Evolutionary conservation across 2,113 vertebrate species (phyloP).

Genomic region (Synodontis membranacea): DNA sequence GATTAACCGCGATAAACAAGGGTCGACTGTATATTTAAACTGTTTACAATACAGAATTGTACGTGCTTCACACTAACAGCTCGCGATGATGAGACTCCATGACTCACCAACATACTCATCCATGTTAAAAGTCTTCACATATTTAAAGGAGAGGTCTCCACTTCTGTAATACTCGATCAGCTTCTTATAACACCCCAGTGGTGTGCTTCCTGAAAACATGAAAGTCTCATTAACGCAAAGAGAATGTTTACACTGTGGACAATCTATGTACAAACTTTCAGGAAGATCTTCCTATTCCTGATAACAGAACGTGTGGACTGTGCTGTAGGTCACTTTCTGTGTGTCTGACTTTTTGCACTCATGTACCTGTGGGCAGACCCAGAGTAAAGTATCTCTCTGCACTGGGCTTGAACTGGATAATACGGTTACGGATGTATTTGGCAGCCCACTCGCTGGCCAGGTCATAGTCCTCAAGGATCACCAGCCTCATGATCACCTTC

Average conservation of each 20-base stretch:
- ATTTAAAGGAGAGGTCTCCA: slow-evolving; percentile 91
- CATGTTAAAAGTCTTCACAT: slow-evolving; percentile 99
- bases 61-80: neutral
- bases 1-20: too few species aligned
- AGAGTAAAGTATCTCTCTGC: slow-evolving; percentile 86
- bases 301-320: neutral
- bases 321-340: neutral
- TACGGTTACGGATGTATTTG: slow-evolving; percentile 94
- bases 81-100: neutral
- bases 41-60: neutral
- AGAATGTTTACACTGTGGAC: neutral
- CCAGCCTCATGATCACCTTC: slow-evolving; percentile 82
- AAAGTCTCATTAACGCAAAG: neutral
- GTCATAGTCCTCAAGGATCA: slow-evolving; percentile 94
- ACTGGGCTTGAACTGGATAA: slow-evolving; percentile 86
- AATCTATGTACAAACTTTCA: neutral
- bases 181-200: slow-evolving; percentile 89
- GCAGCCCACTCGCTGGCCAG: slow-evolving; percentile 96
- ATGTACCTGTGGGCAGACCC: slow-evolving; percentile 91
- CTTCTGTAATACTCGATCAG: slow-evolving; percentile 89
- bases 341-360: neutral
- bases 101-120: slow-evolving; percentile 97
- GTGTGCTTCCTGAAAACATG: slow-evolving; percentile 83
- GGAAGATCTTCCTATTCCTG: neutral
- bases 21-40: too few species aligned